A percentile compares a stretch with the other conserved stretches of the same genome.
Conservation (phyloP, 2,113 vertebrate species). For the Oryzias celebensis region DNA sequence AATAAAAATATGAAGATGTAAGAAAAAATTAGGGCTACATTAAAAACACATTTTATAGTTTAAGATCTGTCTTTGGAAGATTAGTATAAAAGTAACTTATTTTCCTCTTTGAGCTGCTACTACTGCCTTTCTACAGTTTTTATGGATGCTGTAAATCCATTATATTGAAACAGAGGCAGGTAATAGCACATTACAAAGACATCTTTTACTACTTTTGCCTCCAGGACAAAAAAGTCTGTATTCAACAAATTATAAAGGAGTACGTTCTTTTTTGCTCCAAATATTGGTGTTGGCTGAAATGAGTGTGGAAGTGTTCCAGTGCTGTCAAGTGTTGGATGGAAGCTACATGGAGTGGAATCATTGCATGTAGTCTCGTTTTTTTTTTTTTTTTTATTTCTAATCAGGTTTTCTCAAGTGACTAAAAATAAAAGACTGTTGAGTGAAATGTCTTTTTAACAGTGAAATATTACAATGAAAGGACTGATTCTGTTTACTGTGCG, state of each 20-base stretch:
- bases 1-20: constrained; percentile 2
- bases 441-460: too few relatives aligned
- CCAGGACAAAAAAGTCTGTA: not conserved
- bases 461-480: too few relatives aligned
- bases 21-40: too few relatives aligned
- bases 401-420: too few relatives aligned
- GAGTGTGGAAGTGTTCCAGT: not conserved
- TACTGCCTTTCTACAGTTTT: constrained; percentile 36
- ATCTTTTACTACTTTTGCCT: constrained; percentile 3
- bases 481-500: too few relatives aligned
- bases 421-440: too few relatives aligned
- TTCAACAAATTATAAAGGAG: too few relatives aligned
- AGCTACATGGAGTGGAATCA: not conserved
- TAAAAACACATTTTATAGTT: constrained; percentile 2
- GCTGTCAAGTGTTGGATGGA: not conserved
- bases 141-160: constrained; percentile 16
- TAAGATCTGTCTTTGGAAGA: constrained; percentile 5
- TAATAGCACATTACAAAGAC: constrained; percentile 9
- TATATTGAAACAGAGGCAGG: constrained; percentile 20
- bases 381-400: too few relatives aligned
- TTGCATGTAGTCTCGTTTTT: too few relatives aligned
- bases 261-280: too few relatives aligned
- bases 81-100: constrained; percentile 17
- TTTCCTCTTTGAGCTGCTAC: constrained; percentile 10
- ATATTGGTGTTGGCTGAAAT: too few relatives aligned